A percentile compares a stretch with the other conserved stretches of the same genome.
phyloP scores from a whole-genome alignment of 2,113 vertebrate species.

The Bujurquina vittata region DNA sequence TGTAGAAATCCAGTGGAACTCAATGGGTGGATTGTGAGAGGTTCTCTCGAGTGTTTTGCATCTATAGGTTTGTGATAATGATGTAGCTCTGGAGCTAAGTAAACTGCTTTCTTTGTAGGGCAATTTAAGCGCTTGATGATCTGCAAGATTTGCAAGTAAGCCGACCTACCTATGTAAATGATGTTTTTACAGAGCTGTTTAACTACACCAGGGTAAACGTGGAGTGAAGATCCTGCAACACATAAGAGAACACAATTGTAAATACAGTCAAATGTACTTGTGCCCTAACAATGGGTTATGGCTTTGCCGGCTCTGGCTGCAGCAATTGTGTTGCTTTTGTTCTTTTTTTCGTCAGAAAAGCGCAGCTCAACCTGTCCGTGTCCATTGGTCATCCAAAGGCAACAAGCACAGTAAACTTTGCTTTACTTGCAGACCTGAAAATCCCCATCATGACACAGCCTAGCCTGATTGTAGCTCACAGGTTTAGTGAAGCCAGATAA shows the following conservation, averaged over 20 bases:
- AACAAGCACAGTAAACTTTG: neutral
- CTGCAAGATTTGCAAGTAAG: constrained; percentile 7
- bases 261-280: constrained; percentile 1
- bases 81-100: neutral
- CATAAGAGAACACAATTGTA: neutral
- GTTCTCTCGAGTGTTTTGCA: neutral
- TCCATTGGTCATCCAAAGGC: neutral
- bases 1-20: neutral
- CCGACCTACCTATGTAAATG: neutral
- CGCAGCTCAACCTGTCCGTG: neutral
- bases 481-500: neutral
- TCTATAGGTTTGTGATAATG: neutral
- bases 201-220: neutral
- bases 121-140: neutral
- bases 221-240: neutral
- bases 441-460: neutral
- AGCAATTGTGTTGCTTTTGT: neutral
- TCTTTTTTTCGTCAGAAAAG: neutral
- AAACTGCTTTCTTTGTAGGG: neutral
- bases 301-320: neutral
- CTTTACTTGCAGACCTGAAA: neutral
- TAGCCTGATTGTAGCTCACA: neutral
- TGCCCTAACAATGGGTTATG: neutral
- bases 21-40: neutral
- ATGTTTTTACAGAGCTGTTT: neutral